A percentile compares a stretch with the other conserved stretches of the same genome.
phyloP scores from a whole-genome alignment of 2,797 vertebrate species.

The Valencia hispanica region DNA sequence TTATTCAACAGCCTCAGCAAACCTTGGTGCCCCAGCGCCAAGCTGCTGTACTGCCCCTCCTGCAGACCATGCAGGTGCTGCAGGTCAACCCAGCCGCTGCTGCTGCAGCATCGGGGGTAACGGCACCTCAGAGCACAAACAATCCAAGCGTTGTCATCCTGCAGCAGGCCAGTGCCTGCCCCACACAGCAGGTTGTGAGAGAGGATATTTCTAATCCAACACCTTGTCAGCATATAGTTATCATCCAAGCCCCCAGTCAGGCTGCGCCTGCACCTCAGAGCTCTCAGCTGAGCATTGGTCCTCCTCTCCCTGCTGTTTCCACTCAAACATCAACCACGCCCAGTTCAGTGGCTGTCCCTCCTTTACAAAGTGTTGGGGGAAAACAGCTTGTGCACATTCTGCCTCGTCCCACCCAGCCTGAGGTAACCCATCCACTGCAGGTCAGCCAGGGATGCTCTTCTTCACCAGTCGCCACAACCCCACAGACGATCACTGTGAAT shows the following conservation, averaged over 20 bases:
- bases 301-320: slow-evolving; percentile 79
- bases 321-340: slow-evolving; percentile 78
- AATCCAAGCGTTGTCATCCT: slow-evolving; percentile 95
- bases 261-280: slow-evolving; percentile 85
- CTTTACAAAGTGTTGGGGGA: slow-evolving; percentile 88
- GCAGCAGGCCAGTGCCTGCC: slow-evolving; percentile 88
- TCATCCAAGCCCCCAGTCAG: slow-evolving; percentile 94
- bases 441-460: slow-evolving; percentile 78
- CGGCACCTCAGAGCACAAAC: slow-evolving; percentile 84
- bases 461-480: slow-evolving; percentile 79
- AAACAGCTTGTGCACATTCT: slow-evolving; percentile 98
- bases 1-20: slow-evolving; percentile 77
- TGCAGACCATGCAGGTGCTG: slow-evolving; percentile 96
- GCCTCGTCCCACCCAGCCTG: slow-evolving; percentile 84
- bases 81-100: slow-evolving; percentile 88
- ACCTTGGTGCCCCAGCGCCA: slow-evolving; percentile 79
- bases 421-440: slow-evolving; percentile 76
- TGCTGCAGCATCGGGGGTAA: slow-evolving; percentile 75
- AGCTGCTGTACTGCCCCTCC: slow-evolving; percentile 87
- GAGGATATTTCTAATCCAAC: slow-evolving; percentile 89
- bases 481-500: slow-evolving; percentile 96
- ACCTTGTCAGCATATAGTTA: slow-evolving; percentile 96
- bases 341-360: slow-evolving; percentile 76
- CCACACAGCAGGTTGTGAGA: slow-evolving; percentile 85
- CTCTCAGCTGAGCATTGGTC: slow-evolving; percentile 82